Conservation (phyloP, 2,113 vertebrate species). For the Ascaphus truei region DNA sequence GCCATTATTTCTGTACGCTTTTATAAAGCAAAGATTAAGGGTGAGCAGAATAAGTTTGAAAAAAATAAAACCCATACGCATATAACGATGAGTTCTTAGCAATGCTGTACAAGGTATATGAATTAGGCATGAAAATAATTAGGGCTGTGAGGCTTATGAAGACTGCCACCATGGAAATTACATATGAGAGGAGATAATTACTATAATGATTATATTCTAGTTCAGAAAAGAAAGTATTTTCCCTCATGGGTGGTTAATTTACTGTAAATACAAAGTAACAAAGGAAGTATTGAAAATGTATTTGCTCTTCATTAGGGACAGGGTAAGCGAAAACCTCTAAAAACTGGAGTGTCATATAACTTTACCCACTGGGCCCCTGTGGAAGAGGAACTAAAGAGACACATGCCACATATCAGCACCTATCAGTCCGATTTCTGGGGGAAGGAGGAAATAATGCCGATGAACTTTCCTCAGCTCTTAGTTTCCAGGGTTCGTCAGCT, state of each 20-base stretch:
- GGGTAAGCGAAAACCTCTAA: conserved; percentile 43
- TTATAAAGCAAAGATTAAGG: no score
- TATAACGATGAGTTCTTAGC: neutral
- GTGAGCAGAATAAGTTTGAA: no score
- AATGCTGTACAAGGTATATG: neutral
- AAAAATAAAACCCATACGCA: neutral
- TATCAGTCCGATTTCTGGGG: conserved; percentile 43
- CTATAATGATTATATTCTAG: neutral
- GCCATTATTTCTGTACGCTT: neutral
- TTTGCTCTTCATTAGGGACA: conserved; percentile 41
- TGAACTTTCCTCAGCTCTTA: conserved; percentile 41
- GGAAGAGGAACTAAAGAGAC: conserved; percentile 42
- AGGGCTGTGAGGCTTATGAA: neutral
- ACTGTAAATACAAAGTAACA: neutral
- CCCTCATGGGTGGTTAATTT: neutral
- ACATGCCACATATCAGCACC: conserved; percentile 46
- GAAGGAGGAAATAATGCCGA: neutral
- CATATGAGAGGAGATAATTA: neutral
- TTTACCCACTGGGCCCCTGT: conserved; percentile 49
- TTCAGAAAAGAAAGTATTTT: neutral
- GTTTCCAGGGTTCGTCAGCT: conserved; percentile 30
- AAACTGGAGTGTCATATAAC: conserved; percentile 27
- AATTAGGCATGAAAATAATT: neutral
- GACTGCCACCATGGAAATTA: neutral
- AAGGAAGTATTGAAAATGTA: neutral